Conservation (phyloP, 2,113 vertebrate species). For the Romanogobio albipinnatus region DNA sequence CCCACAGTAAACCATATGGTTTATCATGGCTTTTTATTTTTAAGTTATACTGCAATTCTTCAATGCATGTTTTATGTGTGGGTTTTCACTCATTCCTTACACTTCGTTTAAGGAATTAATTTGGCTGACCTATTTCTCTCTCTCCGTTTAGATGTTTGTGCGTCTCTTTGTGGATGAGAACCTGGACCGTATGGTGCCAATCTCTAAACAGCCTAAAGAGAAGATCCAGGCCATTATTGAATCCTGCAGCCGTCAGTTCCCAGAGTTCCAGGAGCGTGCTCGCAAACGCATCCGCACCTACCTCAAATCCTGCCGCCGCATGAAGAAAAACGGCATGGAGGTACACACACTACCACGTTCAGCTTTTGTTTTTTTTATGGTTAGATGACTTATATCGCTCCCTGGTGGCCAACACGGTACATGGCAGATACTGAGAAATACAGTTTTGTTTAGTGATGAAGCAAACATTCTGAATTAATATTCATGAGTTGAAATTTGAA, state of each 20-base stretch:
- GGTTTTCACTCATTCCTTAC: background rate
- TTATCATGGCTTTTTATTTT: background rate
- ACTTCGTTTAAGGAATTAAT: background rate
- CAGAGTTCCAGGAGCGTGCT: conserved; percentile 96
- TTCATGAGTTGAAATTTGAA: background rate
- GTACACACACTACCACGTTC: conserved; percentile 66
- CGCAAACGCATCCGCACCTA: conserved; percentile 99
- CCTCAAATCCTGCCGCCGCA: conserved; percentile 99
- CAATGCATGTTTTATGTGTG: background rate
- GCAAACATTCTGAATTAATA: background rate
- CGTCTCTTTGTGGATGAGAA: conserved; percentile 99
- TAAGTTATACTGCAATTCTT: background rate
- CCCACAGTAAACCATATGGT: background rate
- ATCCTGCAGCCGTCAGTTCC: conserved; percentile 97
- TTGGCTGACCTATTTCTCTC: conserved; percentile 34
- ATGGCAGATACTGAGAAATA: background rate
- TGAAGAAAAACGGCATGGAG: conserved; percentile 99
- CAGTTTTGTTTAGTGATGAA: background rate
- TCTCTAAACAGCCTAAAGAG: conserved; percentile 99
- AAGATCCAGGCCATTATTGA: conserved; percentile 99
- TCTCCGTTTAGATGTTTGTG: conserved; percentile 92
- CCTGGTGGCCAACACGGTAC: conserved; percentile 52
- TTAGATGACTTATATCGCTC: conserved; percentile 57
- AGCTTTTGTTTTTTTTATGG: conserved; percentile 3
- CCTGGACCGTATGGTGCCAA: conserved; percentile 98